These are phyloP conservation scores for Centrocercus urophasianus DNA, from an alignment of 2,113 vertebrate genomes.

Conservation along the genomic window DNA sequence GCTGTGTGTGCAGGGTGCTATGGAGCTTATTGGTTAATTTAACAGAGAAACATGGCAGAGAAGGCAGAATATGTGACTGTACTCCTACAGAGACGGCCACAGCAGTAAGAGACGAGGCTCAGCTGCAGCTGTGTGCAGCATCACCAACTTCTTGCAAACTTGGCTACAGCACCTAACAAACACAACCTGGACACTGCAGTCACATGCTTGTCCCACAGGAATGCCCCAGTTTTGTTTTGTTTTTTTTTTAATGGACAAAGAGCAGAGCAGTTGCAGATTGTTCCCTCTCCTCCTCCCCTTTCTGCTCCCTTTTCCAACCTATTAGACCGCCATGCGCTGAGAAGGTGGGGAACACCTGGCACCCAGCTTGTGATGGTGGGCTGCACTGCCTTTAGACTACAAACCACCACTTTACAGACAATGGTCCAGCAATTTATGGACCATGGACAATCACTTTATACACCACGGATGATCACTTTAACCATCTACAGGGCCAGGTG, in stretches of 20 bases:
- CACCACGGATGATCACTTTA: not conserved
- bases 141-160: not conserved
- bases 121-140: no score
- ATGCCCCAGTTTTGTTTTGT: not conserved
- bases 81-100: not conserved
- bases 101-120: not conserved
- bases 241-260: not conserved
- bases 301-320: not conserved
- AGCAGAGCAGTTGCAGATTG: not conserved
- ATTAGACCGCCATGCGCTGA: no score
- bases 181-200: not conserved
- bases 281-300: not conserved
- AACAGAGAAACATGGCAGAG: accelerated
- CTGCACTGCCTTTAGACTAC: not conserved
- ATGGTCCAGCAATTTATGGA: no score
- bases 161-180: not conserved
- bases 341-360: not conserved
- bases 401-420: not conserved
- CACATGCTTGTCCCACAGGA: accelerated
- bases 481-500: not conserved
- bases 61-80: not conserved
- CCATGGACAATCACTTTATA: not conserved
- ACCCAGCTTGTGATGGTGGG: not conserved
- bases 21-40: accelerated
- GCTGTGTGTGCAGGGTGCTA: not conserved